Evolutionary conservation across 2,113 vertebrate genomes (phyloP).

Genomic region (Microcebus ravelobensis): DNA sequence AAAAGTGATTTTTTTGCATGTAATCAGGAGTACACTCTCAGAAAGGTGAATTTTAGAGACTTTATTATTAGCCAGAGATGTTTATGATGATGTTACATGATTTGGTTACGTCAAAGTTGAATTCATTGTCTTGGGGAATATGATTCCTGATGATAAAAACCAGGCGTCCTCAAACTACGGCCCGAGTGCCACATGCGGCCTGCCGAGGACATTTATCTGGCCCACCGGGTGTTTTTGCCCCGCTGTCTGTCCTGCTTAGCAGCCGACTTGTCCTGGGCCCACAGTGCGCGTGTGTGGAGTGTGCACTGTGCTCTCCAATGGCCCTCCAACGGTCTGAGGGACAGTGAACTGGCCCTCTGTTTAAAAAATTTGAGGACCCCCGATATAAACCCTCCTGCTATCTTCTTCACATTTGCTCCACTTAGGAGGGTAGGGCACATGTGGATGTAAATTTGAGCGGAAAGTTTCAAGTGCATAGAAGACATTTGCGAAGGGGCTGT

Average conservation of each 20-base stretch:
- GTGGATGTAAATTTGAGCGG: not conserved
- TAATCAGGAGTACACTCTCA: not conserved
- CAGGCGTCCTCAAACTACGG: too few relatives aligned
- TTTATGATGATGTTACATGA: slow-evolving; percentile 32
- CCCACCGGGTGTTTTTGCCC: too few relatives aligned
- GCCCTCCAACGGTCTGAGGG: too few relatives aligned
- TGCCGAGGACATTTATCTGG: too few relatives aligned
- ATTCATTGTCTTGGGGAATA: slow-evolving; percentile 42
- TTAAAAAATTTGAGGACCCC: too few relatives aligned
- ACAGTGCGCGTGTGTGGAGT: too few relatives aligned
- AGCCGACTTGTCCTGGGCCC: too few relatives aligned
- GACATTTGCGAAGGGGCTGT: not conserved
- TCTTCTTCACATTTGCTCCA: not conserved
- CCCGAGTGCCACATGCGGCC: too few relatives aligned
- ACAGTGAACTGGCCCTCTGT: too few relatives aligned
- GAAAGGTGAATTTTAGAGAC: slow-evolving; percentile 35
- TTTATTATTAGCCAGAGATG: not conserved
- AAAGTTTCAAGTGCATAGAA: not conserved
- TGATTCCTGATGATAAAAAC: not conserved
- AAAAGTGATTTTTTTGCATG: not conserved
- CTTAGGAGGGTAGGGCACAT: not conserved
- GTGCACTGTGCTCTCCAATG: too few relatives aligned
- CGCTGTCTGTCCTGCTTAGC: too few relatives aligned
- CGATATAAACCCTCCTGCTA: not conserved
- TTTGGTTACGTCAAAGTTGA: slow-evolving; percentile 5